Evolutionary conservation across 2,888 invertebrate genomes (phyloP).

Genomic region (Conchocele bisecta): DNA sequence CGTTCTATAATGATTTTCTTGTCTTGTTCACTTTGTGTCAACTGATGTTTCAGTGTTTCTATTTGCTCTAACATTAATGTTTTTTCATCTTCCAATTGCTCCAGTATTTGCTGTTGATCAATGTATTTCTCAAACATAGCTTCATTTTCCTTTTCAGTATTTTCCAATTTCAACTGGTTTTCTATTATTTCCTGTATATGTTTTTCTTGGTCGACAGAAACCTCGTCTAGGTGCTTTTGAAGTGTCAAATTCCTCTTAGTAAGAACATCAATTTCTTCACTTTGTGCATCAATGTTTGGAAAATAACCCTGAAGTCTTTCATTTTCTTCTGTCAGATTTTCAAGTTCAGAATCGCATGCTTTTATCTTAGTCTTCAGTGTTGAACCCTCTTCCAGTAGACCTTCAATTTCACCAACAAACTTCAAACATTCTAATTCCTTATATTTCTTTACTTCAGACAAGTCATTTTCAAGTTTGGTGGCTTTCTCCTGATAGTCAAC

Average conservation of each 20-base stretch:
- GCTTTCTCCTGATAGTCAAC: too few species aligned
- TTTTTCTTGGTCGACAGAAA: slow-evolving; percentile 57
- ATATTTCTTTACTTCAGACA: too few species aligned
- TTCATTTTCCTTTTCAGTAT: slow-evolving; percentile 42
- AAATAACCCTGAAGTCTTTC: slow-evolving; percentile 39
- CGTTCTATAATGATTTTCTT: slow-evolving; percentile 40
- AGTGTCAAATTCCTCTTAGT: slow-evolving; percentile 48
- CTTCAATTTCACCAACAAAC: slow-evolving; percentile 47
- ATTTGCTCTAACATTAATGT: slow-evolving; percentile 29
- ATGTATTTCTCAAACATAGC: slow-evolving; percentile 38
- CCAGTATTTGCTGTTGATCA: slow-evolving; percentile 46
- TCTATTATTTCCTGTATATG: slow-evolving; percentile 41
- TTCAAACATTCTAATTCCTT: too few species aligned
- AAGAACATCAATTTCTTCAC: slow-evolving; percentile 29
- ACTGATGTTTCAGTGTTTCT: slow-evolving; percentile 19
- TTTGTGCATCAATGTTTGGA: slow-evolving; percentile 45
- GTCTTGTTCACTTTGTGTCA: slow-evolving; percentile 32
- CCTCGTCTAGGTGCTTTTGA: slow-evolving; percentile 48
- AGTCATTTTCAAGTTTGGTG: neutral
- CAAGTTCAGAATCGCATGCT: slow-evolving; percentile 43
- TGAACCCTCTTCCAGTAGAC: slow-evolving; percentile 43
- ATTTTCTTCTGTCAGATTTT: slow-evolving; percentile 42
- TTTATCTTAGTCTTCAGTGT: slow-evolving; percentile 49
- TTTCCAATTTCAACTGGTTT: slow-evolving; percentile 27
- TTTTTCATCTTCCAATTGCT: slow-evolving; percentile 55